Evolutionary conservation across 2,888 invertebrate species (phyloP).

Genomic region (Heteromurus nitidus): DNA sequence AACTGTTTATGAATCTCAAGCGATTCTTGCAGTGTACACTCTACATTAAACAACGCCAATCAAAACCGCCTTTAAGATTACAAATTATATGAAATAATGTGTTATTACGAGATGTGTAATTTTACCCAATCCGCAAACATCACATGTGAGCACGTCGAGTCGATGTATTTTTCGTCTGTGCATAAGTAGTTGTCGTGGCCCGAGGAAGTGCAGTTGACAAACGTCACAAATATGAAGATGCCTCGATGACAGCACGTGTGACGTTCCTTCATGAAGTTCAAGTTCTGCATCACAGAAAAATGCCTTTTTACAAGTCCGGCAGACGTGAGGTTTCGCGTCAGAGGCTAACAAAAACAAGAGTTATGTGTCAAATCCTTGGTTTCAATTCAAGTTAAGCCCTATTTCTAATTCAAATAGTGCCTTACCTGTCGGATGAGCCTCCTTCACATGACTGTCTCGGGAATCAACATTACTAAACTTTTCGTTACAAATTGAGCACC

Average conservation of each 20-base stretch:
- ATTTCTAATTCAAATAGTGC: neutral
- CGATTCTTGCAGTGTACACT: neutral
- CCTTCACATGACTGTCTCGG: slow-evolving; percentile 1
- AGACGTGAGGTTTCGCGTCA: neutral
- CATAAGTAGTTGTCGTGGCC: neutral
- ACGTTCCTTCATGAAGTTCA: neutral
- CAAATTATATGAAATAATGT: neutral
- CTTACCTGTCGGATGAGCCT: neutral
- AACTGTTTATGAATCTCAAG: slow-evolving; percentile 15
- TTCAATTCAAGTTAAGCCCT: neutral
- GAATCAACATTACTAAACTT: slow-evolving; percentile 2
- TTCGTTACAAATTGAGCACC: slow-evolving; percentile 17
- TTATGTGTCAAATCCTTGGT: neutral
- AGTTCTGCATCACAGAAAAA: neutral
- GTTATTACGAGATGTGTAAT: neutral
- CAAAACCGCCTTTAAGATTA: neutral
- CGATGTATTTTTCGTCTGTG: slow-evolving; percentile 25
- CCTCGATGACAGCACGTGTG: neutral
- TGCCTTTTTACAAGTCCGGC: neutral
- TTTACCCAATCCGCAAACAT: slow-evolving; percentile 31
- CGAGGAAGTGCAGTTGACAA: neutral
- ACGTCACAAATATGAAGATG: slow-evolving; percentile 2
- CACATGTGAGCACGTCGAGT: slow-evolving; percentile 20
- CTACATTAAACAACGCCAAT: neutral
- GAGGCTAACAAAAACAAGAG: neutral